A percentile compares a stretch with the other conserved stretches of the same genome.
These are phyloP conservation scores for Corynorhinus townsendii DNA, from an alignment of 2,113 vertebrate genomes.

Conservation along the genomic window DNA sequence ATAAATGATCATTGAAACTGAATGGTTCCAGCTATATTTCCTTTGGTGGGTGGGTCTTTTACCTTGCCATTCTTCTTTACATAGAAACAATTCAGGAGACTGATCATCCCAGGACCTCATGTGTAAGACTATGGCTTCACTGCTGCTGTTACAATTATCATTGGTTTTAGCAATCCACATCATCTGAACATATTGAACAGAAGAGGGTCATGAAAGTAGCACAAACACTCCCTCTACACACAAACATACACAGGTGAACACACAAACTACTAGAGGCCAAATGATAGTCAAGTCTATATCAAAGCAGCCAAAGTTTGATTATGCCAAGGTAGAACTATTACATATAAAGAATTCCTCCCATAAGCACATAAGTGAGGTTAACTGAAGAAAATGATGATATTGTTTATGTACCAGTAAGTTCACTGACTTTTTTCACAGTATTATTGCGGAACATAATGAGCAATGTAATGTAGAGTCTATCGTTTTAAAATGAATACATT, in stretches of 20 bases:
- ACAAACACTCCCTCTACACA: not conserved
- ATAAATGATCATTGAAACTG: not conserved
- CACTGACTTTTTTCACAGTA: not conserved
- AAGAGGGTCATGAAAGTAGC: not conserved
- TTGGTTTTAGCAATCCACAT: not conserved
- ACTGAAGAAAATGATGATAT: not conserved
- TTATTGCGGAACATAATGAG: not conserved
- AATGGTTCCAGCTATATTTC: not conserved
- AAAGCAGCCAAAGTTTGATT: not conserved
- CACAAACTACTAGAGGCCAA: not conserved
- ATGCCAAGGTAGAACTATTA: not conserved
- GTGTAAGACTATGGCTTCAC: not conserved
- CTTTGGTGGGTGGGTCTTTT: not conserved
- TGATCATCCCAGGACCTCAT: not conserved
- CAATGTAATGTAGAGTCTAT: not conserved
- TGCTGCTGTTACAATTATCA: not conserved
- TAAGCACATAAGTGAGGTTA: not conserved
- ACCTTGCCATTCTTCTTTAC: not conserved
- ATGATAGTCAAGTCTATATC: not conserved
- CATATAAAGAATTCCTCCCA: not conserved
- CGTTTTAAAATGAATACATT: not conserved
- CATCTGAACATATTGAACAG: not conserved
- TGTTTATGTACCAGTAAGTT: not conserved
- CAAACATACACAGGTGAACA: not conserved
- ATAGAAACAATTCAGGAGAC: not conserved